These are phyloP conservation scores for Onychostruthus taczanowskii DNA, from an alignment of 2,113 vertebrate genomes.

Conservation along the genomic window DNA sequence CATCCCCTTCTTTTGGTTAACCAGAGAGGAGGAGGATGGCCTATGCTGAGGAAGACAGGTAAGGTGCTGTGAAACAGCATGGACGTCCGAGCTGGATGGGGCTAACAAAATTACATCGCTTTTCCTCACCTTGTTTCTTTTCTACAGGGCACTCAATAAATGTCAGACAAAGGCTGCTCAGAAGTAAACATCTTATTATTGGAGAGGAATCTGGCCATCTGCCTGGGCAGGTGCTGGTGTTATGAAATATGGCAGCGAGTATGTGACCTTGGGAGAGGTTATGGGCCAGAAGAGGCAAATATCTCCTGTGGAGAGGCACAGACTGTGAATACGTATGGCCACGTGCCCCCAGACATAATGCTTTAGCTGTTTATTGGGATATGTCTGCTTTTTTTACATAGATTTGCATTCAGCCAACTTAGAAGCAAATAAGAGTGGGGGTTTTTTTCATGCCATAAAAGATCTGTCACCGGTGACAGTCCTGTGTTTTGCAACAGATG, in stretches of 20 bases:
- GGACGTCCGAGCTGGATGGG: background rate
- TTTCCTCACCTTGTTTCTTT: constrained; percentile 25
- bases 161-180: constrained; percentile 30
- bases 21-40: constrained; percentile 47
- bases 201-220: constrained; percentile 36
- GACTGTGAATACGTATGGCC: accelerated
- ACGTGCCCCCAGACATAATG: background rate
- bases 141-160: constrained; percentile 52
- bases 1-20: constrained; percentile 19
- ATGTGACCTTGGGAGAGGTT: constrained; percentile 52
- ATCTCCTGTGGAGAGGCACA: background rate
- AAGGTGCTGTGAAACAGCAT: background rate
- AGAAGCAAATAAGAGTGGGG: background rate
- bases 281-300: background rate
- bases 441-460: background rate
- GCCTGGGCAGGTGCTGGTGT: constrained; percentile 36
- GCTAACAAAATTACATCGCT: background rate
- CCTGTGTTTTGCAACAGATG: constrained; percentile 8
- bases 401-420: background rate
- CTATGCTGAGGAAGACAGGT: constrained; percentile 59
- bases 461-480: background rate
- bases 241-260: constrained; percentile 24
- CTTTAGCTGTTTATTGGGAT: background rate
- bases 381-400: background rate
- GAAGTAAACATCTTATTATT: constrained; percentile 44